These are phyloP conservation scores for Apotomis betuletana DNA, from an alignment of 2,888 invertebrate genomes.

Conservation along the genomic window DNA sequence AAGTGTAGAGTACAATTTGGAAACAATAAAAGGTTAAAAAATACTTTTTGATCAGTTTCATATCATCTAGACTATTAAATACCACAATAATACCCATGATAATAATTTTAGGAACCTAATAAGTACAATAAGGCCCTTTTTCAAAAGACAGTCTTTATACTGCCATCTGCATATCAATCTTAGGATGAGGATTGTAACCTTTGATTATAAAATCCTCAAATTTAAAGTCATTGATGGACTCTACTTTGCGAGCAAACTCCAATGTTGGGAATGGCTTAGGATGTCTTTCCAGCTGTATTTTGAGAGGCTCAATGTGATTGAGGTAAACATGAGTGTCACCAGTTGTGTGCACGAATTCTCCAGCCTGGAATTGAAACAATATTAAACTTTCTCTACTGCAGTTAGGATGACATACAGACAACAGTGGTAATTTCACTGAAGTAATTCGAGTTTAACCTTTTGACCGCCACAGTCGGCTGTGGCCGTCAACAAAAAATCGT, in stretches of 20 bases:
- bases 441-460: too few species aligned
- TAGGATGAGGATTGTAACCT: slow-evolving; percentile 94
- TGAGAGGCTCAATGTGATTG: slow-evolving; percentile 93
- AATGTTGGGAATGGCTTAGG: slow-evolving; percentile 94
- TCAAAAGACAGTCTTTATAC: slow-evolving; percentile 76
- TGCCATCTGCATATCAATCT: slow-evolving; percentile 97
- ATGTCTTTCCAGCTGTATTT: slow-evolving; percentile 89
- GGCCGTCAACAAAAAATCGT: too few species aligned
- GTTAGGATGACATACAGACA: too few species aligned
- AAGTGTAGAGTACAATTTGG: slow-evolving; percentile 55
- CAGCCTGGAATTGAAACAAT: slow-evolving; percentile 84
- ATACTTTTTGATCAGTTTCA: slow-evolving; percentile 46
- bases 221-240: slow-evolving; percentile 93
- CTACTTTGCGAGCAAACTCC: slow-evolving; percentile 88
- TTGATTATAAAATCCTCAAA: slow-evolving; percentile 93
- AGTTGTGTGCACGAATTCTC: slow-evolving; percentile 96
- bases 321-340: slow-evolving; percentile 98
- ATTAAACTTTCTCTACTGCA: background rate
- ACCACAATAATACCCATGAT: background rate
- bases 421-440: too few species aligned
- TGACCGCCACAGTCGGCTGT: too few species aligned
- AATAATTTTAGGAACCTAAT: too few species aligned
- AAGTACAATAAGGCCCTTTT: too few species aligned
- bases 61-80: background rate
- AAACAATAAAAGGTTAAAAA: slow-evolving; percentile 51